phyloP scores from a whole-genome alignment of 2,113 vertebrate genomes.

The Oophaga pumilio region DNA sequence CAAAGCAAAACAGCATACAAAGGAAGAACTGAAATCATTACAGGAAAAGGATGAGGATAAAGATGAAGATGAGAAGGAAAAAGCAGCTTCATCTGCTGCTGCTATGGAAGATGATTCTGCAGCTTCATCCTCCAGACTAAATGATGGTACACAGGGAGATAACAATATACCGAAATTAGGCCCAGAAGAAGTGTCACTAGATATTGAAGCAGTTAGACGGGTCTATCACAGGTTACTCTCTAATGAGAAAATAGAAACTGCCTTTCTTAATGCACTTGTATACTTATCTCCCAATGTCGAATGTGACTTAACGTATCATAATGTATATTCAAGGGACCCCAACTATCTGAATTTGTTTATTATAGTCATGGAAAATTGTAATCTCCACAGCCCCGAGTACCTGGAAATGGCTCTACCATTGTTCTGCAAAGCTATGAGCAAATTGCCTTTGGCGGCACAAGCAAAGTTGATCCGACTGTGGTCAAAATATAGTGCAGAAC shows the following conservation, averaged over 20 bases:
- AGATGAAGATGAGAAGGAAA: constrained; percentile 96
- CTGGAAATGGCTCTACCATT: constrained; percentile 92
- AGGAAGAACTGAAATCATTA: constrained; percentile 90
- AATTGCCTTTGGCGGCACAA: constrained; percentile 88
- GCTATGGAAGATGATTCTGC: constrained; percentile 88
- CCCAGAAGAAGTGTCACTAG: constrained; percentile 85
- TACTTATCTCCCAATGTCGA: constrained; percentile 95
- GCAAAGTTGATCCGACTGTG: constrained; percentile 88
- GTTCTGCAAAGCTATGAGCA: constrained; percentile 98
- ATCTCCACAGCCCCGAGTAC: constrained; percentile 97
- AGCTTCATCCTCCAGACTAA: constrained; percentile 78
- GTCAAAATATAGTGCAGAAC: constrained; percentile 83
- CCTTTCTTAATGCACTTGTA: constrained; percentile 93
- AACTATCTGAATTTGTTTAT: constrained; percentile 97
- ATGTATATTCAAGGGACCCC: constrained; percentile 89
- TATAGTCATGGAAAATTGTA: constrained; percentile 95
- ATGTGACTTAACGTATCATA: constrained; percentile 96
- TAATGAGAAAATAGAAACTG: constrained; percentile 89
- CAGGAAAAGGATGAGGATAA: constrained; percentile 97
- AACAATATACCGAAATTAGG: constrained; percentile 74
- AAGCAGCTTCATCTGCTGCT: constrained; percentile 81
- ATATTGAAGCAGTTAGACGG: constrained; percentile 87
- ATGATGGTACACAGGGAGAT: constrained; percentile 76
- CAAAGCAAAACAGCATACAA: constrained; percentile 79
- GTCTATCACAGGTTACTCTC: constrained; percentile 87